These are phyloP conservation scores for Gymnobelideus leadbeateri DNA, from an alignment of 2,113 vertebrate species.

Conservation along the genomic window DNA sequence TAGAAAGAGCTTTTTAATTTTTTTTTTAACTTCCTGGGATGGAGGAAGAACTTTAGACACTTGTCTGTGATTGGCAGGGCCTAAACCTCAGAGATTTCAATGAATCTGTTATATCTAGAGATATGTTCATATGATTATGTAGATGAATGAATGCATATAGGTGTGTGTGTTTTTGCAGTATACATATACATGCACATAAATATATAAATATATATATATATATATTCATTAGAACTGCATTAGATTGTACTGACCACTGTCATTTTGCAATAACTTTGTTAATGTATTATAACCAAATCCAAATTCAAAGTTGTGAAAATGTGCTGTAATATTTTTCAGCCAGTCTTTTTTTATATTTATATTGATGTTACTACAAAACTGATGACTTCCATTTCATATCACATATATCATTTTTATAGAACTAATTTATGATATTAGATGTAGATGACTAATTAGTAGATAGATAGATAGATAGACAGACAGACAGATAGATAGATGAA, in stretches of 20 bases:
- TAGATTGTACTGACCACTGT: not conserved
- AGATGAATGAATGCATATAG: too few species aligned
- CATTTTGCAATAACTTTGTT: not conserved
- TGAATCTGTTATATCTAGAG: not conserved
- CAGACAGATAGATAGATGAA: not conserved
- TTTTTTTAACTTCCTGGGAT: conserved; percentile 5
- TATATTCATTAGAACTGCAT: not conserved
- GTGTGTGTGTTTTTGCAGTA: fast-evolving
- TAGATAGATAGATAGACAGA: not conserved
- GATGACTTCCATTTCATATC: not conserved
- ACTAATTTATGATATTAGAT: not conserved
- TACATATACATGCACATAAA: not conserved
- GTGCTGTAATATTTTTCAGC: not conserved
- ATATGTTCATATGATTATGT: not conserved
- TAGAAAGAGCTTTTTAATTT: not conserved
- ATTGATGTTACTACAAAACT: not conserved
- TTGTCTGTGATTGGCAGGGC: not conserved
- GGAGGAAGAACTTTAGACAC: not conserved
- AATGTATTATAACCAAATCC: not conserved
- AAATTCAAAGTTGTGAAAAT: not conserved
- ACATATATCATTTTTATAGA: not conserved
- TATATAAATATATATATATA: not conserved
- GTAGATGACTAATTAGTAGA: not conserved
- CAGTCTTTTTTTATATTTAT: not conserved
- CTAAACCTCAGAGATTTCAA: not conserved